A percentile compares a stretch with the other conserved stretches of the same genome.
Conservation (phyloP, 2,797 vertebrate species). For the Hydrophis major region DNA sequence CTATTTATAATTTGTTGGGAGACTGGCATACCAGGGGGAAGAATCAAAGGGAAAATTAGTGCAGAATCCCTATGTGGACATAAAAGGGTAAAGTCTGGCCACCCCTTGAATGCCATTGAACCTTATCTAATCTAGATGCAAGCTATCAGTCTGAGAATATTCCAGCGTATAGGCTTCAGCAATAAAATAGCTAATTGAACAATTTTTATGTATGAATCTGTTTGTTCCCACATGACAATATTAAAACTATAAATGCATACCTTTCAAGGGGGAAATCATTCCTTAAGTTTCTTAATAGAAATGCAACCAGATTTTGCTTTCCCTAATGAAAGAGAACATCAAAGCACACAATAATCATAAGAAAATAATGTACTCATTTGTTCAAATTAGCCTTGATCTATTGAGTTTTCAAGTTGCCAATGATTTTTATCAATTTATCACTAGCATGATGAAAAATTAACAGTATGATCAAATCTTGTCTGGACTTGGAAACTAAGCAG, state of each 20-base stretch:
- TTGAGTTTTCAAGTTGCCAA: constrained; percentile 25
- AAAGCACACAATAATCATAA: background rate
- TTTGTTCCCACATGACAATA: background rate
- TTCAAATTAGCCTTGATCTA: constrained; percentile 33
- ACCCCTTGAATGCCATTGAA: background rate
- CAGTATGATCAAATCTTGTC: background rate
- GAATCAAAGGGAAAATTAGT: background rate
- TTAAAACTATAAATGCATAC: constrained; percentile 1
- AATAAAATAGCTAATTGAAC: too few relatives aligned
- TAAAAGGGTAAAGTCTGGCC: background rate
- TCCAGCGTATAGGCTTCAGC: background rate
- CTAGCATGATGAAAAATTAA: background rate
- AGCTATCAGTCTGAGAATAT: background rate
- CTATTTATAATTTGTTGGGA: background rate
- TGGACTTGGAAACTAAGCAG: background rate
- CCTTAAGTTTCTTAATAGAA: background rate
- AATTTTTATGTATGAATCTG: too few relatives aligned
- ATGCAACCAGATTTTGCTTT: constrained; percentile 7
- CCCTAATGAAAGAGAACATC: constrained; percentile 5
- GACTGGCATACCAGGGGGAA: background rate
- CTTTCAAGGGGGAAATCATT: background rate
- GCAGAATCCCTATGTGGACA: background rate
- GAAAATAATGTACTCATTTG: constrained; percentile 19
- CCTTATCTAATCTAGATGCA: background rate
- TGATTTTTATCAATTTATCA: constrained; percentile 15